Base-by-base conservation (phyloP, 2,113 vertebrate species). In the Etia nguti region DNA sequence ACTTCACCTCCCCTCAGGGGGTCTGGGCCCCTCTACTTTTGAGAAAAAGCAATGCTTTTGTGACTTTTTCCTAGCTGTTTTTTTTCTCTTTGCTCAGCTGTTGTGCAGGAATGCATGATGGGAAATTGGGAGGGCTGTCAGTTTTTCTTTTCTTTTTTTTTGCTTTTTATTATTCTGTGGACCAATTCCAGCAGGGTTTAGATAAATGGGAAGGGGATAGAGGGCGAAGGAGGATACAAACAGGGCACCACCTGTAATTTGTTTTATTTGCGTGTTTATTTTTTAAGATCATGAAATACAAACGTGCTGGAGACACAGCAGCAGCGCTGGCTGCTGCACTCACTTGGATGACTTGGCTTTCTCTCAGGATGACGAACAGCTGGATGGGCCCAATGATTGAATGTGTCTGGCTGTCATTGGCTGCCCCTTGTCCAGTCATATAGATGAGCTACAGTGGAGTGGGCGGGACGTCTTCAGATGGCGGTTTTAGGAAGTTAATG, bases 181-280 rank as follows among this genome's bases (percentile, higher is more conserved):
- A 98, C 97, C 97, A 98, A 97, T 97, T 96, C 97, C 97, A 97
- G 91, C 96, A 96, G 92, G 96, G 95, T 86, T 89, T 89, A 62
- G 79, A 83, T 79, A 24, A 55, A 81, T 87, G 89, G 26, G 22
- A 80, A 82, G 48, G 56, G 87, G 83, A 34, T 20, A 24, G 79
- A 48, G 84, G 87, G 88, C 2, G 6, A 50, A 87, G 79, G 91
- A 81, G 62, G 86, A 65, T 16, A 57, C 85, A 62, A 88, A 80
- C 70, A 55, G 87, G 89, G 82, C 82, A 90, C 79, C 62, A 83
- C 84, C 56, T 70, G 36, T 68, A 89, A 92, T 88, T 83, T 84
- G 84, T 94, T 95, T 94, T 84, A 91, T 90, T 94, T 93, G 36
- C 80, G 38, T 73, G 38, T 73, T 73, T 41, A 89, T 96, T 81